phyloP scores from a whole-genome alignment of 2,797 vertebrate species.

The Hippoglossus hippoglossus region DNA sequence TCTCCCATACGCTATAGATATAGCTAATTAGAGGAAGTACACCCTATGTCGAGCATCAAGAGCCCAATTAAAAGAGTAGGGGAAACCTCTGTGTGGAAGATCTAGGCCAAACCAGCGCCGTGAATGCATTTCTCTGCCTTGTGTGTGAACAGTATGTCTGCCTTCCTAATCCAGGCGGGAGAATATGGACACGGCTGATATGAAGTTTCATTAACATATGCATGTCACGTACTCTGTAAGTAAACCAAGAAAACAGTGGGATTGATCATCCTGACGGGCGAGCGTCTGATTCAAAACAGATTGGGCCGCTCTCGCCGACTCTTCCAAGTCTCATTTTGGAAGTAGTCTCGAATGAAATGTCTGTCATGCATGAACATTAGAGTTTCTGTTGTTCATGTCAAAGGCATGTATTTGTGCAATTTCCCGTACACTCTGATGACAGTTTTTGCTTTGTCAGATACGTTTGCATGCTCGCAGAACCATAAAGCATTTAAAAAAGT shows the following conservation, averaged over 20 bases:
- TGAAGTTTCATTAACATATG: conserved; percentile 73
- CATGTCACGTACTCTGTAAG: conserved; percentile 52
- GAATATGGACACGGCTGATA: conserved; percentile 66
- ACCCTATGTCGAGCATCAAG: conserved; percentile 82
- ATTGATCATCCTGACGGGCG: conserved; percentile 69
- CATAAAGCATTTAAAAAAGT: neutral
- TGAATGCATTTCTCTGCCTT: conserved; percentile 62
- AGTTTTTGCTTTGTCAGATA: conserved; percentile 30
- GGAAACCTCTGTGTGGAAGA: conserved; percentile 63
- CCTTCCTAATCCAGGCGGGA: conserved; percentile 64
- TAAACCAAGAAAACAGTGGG: conserved; percentile 64
- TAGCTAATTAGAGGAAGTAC: conserved; percentile 84
- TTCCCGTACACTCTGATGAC: conserved; percentile 24
- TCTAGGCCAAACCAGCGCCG: conserved; percentile 66
- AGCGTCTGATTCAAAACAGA: conserved; percentile 70
- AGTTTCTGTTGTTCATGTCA: conserved; percentile 47
- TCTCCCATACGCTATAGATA: conserved; percentile 80
- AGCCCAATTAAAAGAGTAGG: conserved; percentile 79
- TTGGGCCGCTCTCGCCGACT: conserved; percentile 50
- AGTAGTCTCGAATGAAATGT: conserved; percentile 45
- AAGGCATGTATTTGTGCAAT: conserved; percentile 41
- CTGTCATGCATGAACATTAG: conserved; percentile 58
- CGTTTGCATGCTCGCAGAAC: conserved; percentile 13
- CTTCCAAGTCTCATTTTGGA: conserved; percentile 68
- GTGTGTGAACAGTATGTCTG: conserved; percentile 68